Base-by-base conservation (phyloP, 2,113 vertebrate genomes). In the Cromileptes altivelis region DNA sequence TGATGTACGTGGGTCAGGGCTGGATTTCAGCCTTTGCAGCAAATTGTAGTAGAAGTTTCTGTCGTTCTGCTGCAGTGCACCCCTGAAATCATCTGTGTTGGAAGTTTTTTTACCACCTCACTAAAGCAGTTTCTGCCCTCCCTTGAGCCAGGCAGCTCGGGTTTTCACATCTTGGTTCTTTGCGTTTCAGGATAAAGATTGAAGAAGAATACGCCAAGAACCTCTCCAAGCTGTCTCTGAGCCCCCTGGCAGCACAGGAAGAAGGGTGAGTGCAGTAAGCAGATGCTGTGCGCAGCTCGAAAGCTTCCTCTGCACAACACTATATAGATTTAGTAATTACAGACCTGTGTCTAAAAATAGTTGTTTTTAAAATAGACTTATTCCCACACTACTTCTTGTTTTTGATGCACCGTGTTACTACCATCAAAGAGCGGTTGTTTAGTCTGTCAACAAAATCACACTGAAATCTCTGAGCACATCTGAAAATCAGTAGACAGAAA, bases 191-290 rank as follows among this genome's bases (percentile, higher is more conserved):
- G 95, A 99, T 99, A 96, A 99, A 98, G 95, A 99, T 99, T 81
- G 98, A 99, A 92, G 98, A 99, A 75, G 98, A 99, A 82, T 99
- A 99, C 50, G 97, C 98, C 60, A 99, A 99, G 94, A 99, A 99
- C 91, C 95, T 99, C 25, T 97, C 98, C 79, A 99, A 99, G 92
- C 95, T 99, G 74, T 99, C 98, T 68, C 96, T 98, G 93, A 98
- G 96, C 86, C 97, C 98, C 3, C 94, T 99, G 95, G 98, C 98
- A 23, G 95, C 96, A 1, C 97, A 98, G 90, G 98, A 99, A 89
- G 98, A 99, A 94, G 98, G 98, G 98, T 99, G 94, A 88, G 93
- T 84, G 55, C 49, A 42, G 77, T 15, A 40, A 69, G 60, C 63
- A 69, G 45, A 63, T 30, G 62, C 80, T 57, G 69, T 13, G n/a